phyloP scores from a whole-genome alignment of 2,797 vertebrate genomes.

The Galago senegalensis region DNA sequence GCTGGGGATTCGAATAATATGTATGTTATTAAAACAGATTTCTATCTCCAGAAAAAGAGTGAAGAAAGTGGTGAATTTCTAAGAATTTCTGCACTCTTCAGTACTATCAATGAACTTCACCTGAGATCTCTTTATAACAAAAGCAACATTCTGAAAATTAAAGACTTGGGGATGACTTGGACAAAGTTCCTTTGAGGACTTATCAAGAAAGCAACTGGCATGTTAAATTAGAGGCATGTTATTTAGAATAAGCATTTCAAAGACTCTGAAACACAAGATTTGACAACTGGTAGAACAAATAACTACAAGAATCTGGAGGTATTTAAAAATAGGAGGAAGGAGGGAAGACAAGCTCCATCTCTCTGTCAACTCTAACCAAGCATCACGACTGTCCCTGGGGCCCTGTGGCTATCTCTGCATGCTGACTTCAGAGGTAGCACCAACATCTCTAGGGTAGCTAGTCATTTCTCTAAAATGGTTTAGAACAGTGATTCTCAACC shows the following conservation, averaged over 20 bases:
- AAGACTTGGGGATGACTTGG: not conserved
- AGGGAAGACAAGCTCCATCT: not conserved
- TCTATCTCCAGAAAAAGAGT: slow-evolving; percentile 67
- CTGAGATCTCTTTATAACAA: not conserved
- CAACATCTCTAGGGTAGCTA: not conserved
- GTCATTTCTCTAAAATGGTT: not conserved
- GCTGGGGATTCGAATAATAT: slow-evolving; percentile 12
- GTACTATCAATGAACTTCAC: not conserved
- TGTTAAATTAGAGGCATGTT: not conserved
- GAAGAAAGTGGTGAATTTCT: not conserved
- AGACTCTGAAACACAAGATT: not conserved
- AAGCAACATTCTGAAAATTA: slow-evolving; percentile 27
- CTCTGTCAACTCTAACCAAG: not conserved
- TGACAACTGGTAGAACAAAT: not conserved
- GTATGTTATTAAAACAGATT: slow-evolving; percentile 55
- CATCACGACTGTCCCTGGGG: not conserved
- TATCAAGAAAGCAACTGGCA: not conserved
- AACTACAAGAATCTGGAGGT: too few relatives aligned
- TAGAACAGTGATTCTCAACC: not conserved
- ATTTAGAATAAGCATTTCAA: not conserved
- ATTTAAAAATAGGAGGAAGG: not conserved
- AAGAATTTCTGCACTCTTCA: not conserved
- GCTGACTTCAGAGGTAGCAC: not conserved
- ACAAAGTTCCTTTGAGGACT: not conserved
- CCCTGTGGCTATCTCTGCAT: not conserved